Base-by-base conservation (phyloP, 2,797 vertebrate species). In the Anomalospiza imberbis region DNA sequence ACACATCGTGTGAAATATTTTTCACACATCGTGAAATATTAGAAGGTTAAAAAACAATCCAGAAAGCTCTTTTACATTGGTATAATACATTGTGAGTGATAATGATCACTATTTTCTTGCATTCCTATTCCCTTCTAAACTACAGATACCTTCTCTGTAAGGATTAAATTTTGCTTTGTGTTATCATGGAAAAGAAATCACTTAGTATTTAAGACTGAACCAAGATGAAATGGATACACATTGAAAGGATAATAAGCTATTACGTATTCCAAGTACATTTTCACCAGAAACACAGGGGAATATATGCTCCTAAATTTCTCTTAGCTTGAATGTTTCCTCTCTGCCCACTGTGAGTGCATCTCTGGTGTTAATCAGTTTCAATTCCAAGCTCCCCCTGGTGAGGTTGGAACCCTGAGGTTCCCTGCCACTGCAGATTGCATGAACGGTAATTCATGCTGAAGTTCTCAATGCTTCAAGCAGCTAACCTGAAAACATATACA, bases 161-260 rank as follows among this genome's bases (percentile, higher is more conserved):
- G 29, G 51, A 70, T 75, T 88, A 79, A 91, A 66, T 20, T 80
- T 88, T 72, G 9, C 31, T 12, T 88, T 3, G 3, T 68, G 31
- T 47, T 45, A 40, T 72, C 36, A 73, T 4, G 19, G 80, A 86
- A 75, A 70, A 70, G 5, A 83, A 86, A 62, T 81, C 21, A 73
- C 15, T 86, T 72, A 78, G 24, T 62, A 34, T 68, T 77, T 92
- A 91, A 85, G 61, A 76, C 42, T 87, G 57, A 85, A 71, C 77
- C 83, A 13, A 71, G 83, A 92, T 70, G 25, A 51, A 89, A 85
- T 71, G 28, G 21, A 36, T 70, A 25, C 15, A 24, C 12, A 7
- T 73, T 91, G 76, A 85, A 92, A 87, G 71, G 29, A 71, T 92
- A 87, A 89, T 85, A 71, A 94, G 60, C 42, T 63, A 34, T 91